Conservation (phyloP, 2,888 invertebrate species). For the Drosophila phalerata region DNA sequence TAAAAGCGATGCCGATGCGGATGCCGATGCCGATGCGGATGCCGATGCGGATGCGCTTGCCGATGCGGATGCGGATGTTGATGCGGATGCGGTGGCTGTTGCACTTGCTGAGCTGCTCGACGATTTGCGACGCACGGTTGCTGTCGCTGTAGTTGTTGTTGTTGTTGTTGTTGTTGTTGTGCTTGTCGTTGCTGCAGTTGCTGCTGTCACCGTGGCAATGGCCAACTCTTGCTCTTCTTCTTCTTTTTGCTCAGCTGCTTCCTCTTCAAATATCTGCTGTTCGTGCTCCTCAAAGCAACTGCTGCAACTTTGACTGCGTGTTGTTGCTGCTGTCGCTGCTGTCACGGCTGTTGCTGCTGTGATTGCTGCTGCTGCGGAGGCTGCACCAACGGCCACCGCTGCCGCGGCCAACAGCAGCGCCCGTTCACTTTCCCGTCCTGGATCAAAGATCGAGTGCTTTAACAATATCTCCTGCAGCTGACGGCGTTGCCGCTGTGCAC, state of each 20-base stretch:
- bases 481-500: conserved; percentile 81
- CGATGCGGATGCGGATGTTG: too few relatives aligned
- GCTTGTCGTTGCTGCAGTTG: conserved; percentile 14
- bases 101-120: conserved; percentile 67
- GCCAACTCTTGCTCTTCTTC: conserved; percentile 19
- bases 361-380: conserved; percentile 40
- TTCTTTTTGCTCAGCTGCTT: conserved; percentile 3
- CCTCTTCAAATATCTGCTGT: conserved; percentile 23
- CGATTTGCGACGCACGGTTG: conserved; percentile 77
- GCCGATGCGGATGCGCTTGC: conserved; percentile 39
- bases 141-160: conserved; percentile 8
- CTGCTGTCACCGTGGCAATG: conserved; percentile 32
- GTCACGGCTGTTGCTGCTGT: conserved; percentile 23
- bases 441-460: conserved; percentile 79
- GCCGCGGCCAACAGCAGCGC: conserved; percentile 70
- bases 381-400: conserved; percentile 66
- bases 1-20: conserved; percentile 29
- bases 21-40: conserved; percentile 34
- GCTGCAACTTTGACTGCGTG: conserved; percentile 47
- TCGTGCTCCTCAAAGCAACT: conserved; percentile 46
- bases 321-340: conserved; percentile 12
- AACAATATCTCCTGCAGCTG: conserved; percentile 82
- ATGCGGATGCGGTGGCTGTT: conserved; percentile 24
- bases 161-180: conserved; percentile 31
- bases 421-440: conserved; percentile 62